Conservation (phyloP, 2,888 invertebrate species). For the Metalampra italica region DNA sequence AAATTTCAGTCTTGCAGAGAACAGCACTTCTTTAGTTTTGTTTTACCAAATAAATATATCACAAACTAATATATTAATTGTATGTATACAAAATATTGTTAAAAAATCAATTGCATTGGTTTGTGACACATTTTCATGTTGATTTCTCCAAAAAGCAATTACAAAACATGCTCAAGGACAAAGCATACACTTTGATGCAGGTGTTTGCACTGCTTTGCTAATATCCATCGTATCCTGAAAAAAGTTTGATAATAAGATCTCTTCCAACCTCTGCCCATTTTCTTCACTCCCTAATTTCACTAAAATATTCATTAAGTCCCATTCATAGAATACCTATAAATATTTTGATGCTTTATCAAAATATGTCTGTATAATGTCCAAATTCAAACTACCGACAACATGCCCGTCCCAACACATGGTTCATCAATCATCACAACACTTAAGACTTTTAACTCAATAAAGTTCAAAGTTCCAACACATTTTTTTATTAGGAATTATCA, state of each 20-base stretch:
- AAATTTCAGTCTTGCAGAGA: slow-evolving; percentile 15
- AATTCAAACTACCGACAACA: slow-evolving; percentile 1
- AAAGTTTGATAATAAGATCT: slow-evolving; percentile 1
- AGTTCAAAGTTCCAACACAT: slow-evolving; percentile 76
- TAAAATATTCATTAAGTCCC: slow-evolving; percentile 19
- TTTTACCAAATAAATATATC: not conserved
- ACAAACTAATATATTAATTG: too few relatives aligned
- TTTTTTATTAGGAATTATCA: slow-evolving; percentile 62
- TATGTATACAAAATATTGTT: too few relatives aligned
- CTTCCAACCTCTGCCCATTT: not conserved
- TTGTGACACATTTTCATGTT: slow-evolving; percentile 8
- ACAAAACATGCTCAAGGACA: not conserved
- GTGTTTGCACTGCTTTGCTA: not conserved
- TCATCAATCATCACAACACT: slow-evolving; percentile 58
- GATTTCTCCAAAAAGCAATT: not conserved
- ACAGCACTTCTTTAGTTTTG: not conserved
- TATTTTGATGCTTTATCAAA: slow-evolving; percentile 13
- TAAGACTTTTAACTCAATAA: slow-evolving; percentile 59
- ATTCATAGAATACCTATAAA: slow-evolving; percentile 15
- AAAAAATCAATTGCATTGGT: not conserved
- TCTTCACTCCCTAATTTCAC: slow-evolving; percentile 13
- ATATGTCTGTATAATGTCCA: too few relatives aligned
- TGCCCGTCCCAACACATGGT: slow-evolving; percentile 19
- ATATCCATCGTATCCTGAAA: slow-evolving; percentile 16
- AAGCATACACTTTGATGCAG: not conserved